Base-by-base conservation (phyloP, 2,888 invertebrate species). In the Lottia scabra region DNA sequence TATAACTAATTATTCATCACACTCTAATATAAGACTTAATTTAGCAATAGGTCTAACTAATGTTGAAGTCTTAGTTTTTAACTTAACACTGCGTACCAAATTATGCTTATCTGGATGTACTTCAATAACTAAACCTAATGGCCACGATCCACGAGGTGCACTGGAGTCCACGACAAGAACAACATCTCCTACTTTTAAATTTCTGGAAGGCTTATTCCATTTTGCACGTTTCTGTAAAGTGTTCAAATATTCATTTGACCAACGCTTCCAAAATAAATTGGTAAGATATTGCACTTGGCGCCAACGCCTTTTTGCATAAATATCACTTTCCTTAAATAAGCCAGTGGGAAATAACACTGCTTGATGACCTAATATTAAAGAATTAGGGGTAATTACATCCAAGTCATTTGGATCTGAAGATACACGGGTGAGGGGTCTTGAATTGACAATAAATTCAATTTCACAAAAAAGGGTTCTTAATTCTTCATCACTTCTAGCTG, bases 401-500 rank as follows among this genome's bases (percentile, higher is more conserved):
- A 75, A 30, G 43, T 77, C 77, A 48, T 44, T 63, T 12, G 71
- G 66, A 48, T 73, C 66, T 46, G 44, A 56, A 2, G 71, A 68
- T n/a, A 71, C 26, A 10, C 19, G 56, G n/a, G 77, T 70, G n/a
- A 78, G 46, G n/a, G 77, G 78, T 16, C 75, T 13, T 38, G 48
- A 48, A 48, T 77, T 78, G n/a, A 78, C 10, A 26, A 75, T 77
- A 15, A 63, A 16, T 64, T 78, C 76, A 5, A 78, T 74, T 43
- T 74, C 74, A 65, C 74, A 74, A 26, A 78, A 65, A 38, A 78
- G 45, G 10, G 75, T 78, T 6, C 46, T 56, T 16, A 78, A 48
- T 16, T 44, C 56, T 46, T 77, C 78, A 71, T 75, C 76, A 69
- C 71, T n/a, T n/a, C n/a, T n/a, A n/a, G n/a, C 73, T 16, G 75